Evolutionary conservation across 2,113 vertebrate species (phyloP), one percentile per base, ranked within the genome.

Genomic region (Mixornis gularis): DNA sequence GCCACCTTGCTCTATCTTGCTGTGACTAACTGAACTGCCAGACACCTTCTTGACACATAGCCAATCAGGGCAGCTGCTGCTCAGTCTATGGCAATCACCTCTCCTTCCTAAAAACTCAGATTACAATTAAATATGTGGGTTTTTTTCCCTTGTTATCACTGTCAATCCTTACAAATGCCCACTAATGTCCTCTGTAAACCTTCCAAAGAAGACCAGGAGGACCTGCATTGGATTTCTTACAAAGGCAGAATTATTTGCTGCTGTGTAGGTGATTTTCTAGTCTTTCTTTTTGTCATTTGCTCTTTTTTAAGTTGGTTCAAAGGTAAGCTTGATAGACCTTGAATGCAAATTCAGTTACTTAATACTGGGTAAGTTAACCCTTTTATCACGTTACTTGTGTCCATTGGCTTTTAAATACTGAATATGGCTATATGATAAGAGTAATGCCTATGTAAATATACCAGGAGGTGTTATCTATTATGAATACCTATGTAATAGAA

Each of bases 291-390:
- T 90, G 27, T 44, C 44, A 70, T 30, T 84, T 78, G 71, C 11
- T 73, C 30, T 87, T 80, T 82, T 90, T 43, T 4, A 85, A 71
- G 21, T 55, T 70, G 22, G 91, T 90, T 90, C 92, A 95, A 96
- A 96, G 93, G 90, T 95, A 77, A 80, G 79, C 44, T 72, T 40
- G 36, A 63, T 55, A 80, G 55, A 91, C 85, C 36, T 92, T 91
- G 76, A 94, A 78, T 83, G 46, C 36, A 89, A 91, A 90, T 80
- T 79, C 74, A 89, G 73, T 81, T 94, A 88, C 51, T 87, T 95
- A 78, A 82, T 78, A 78, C 24, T 79, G 52, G 26, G 18, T 83
- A 89, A 5, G 21, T 87, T 93, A 92, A 72, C 78, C 20, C 17
- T 81, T 68, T 94, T 90, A 88, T 93, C 92, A 60, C 38, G 48